Percentiles rank a stretch among this genome's conserved stretches.
Conservation (phyloP, 2,797 vertebrate genomes). For the Gallirallus australis region DNA sequence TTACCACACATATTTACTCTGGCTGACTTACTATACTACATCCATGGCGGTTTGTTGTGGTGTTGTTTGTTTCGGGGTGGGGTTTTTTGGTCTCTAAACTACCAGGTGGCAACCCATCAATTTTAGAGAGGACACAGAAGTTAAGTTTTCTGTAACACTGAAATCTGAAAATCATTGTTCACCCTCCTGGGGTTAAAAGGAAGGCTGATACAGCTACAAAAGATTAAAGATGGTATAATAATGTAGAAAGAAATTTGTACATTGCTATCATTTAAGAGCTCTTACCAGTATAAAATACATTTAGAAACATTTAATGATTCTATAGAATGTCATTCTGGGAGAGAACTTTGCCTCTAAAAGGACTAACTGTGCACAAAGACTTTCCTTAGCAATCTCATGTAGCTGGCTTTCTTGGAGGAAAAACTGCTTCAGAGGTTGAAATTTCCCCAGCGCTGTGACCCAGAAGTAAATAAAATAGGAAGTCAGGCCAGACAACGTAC, state of each 20-base stretch:
- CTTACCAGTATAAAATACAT: conserved; percentile 24
- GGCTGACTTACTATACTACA: rapidly evolving
- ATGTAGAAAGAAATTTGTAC: conserved; percentile 21
- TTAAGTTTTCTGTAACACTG: conserved; percentile 34
- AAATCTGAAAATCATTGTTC: conserved; percentile 73
- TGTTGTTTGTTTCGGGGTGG: not conserved
- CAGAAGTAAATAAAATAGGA: conserved; percentile 19
- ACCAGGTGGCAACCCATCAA: not conserved
- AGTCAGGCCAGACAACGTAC: not conserved
- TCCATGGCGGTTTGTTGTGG: not conserved
- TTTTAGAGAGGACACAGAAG: not conserved
- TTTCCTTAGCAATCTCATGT: not conserved
- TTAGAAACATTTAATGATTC: conserved; percentile 47
- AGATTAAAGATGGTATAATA: not conserved
- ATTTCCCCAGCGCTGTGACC: not conserved
- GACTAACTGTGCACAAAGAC: not conserved
- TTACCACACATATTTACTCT: rapidly evolving
- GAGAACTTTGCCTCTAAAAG: conserved; percentile 48
- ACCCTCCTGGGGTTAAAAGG: conserved; percentile 61
- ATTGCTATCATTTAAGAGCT: conserved; percentile 45
- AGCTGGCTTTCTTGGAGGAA: not conserved
- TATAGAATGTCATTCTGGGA: conserved; percentile 40
- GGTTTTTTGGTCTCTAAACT: not conserved
- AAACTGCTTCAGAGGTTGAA: not conserved
- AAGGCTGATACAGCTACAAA: not conserved